phyloP scores from a whole-genome alignment of 2,797 vertebrate species.

The Allenopithecus nigroviridis region DNA sequence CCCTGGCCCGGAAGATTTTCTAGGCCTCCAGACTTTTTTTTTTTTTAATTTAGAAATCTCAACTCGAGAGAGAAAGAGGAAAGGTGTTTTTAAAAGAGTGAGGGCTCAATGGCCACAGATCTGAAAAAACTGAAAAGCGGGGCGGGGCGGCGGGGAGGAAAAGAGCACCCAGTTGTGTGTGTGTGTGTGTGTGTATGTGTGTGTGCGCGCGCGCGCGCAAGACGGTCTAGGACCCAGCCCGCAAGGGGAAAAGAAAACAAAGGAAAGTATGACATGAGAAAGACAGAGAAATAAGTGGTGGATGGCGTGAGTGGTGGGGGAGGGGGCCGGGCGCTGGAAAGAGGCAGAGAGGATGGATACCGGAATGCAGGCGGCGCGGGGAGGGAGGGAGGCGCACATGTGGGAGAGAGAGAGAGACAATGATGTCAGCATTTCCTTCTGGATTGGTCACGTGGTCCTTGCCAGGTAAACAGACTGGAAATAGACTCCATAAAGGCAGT shows the following conservation, averaged over 20 bases:
- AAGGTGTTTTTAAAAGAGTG: slow-evolving; percentile 31
- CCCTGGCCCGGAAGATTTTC: neutral
- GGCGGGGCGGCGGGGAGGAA: neutral
- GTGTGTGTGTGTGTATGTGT: neutral
- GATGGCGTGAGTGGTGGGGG: slow-evolving; percentile 43
- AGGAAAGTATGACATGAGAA: slow-evolving; percentile 58
- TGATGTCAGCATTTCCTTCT: slow-evolving; percentile 85
- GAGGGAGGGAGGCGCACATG: slow-evolving; percentile 50
- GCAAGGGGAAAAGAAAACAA: slow-evolving; percentile 64
- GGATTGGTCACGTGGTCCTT: slow-evolving; percentile 80
- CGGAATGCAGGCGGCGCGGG: slow-evolving; percentile 22
- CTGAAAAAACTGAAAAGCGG: neutral
- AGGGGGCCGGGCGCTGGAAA: neutral
- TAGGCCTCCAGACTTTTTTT: neutral
- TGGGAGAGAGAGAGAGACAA: slow-evolving; percentile 63
- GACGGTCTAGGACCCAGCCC: slow-evolving; percentile 26
- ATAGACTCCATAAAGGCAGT: slow-evolving; percentile 82
- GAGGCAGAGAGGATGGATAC: neutral
- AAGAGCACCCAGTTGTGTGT: neutral
- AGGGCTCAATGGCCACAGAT: slow-evolving; percentile 20
- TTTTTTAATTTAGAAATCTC: slow-evolving; percentile 31
- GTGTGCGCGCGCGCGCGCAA: accelerated
- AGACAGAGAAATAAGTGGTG: slow-evolving; percentile 43
- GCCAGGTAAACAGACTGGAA: slow-evolving; percentile 86
- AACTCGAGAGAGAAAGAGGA: slow-evolving; percentile 39